A percentile compares a stretch with the other conserved stretches of the same genome.
phyloP scores from a whole-genome alignment of 2,797 vertebrate genomes.

The Decapterus maruadsi region DNA sequence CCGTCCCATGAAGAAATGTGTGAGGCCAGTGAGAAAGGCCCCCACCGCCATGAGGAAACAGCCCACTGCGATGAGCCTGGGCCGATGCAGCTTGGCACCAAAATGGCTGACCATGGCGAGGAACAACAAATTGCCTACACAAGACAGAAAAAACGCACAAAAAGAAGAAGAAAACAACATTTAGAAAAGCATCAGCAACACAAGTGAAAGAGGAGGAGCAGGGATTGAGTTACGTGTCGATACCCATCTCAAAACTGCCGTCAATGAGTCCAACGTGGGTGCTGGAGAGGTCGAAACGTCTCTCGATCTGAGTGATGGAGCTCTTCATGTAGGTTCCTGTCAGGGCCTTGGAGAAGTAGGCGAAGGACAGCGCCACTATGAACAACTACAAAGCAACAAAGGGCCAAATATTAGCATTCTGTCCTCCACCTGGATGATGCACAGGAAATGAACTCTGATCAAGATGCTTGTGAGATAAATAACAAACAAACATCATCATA shows the following conservation, averaged over 20 bases:
- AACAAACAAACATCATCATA: too few relatives aligned
- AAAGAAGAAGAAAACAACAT: neutral
- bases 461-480: too few relatives aligned
- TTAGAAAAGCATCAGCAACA: neutral
- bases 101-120: constrained; percentile 86
- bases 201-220: neutral
- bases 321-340: constrained; percentile 94
- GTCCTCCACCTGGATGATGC: neutral
- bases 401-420: neutral
- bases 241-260: constrained; percentile 95
- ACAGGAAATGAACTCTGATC: neutral
- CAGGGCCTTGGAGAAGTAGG: constrained; percentile 90
- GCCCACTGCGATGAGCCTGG: constrained; percentile 82
- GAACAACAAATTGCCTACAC: constrained; percentile 84
- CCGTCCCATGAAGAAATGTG: constrained; percentile 88
- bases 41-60: constrained; percentile 84
- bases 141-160: neutral
- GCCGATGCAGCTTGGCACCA: constrained; percentile 85
- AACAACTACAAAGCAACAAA: constrained; percentile 85
- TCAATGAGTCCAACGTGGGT: constrained; percentile 90
- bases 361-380: constrained; percentile 89
- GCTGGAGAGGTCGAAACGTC: constrained; percentile 92
- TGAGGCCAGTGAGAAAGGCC: constrained; percentile 81
- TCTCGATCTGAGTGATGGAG: constrained; percentile 94
- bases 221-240: neutral